Base-by-base conservation (phyloP, 2,888 invertebrate genomes). In the Cephus sareptanus region DNA sequence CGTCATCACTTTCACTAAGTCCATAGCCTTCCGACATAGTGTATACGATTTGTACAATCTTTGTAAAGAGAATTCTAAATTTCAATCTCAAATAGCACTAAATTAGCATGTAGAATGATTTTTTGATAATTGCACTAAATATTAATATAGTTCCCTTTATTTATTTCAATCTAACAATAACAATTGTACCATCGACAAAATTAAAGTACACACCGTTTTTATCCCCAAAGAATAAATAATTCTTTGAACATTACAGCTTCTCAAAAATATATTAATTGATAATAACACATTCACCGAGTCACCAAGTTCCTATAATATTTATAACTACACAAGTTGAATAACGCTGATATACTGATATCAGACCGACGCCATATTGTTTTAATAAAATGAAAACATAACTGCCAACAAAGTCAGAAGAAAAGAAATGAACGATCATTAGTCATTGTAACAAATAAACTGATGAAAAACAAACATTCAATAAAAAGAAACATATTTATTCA, bases 1-100 rank as follows among this genome's bases (percentile, higher is more conserved):
- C 84, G 71, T 88, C 85, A 11, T 88, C 88, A 74, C 85, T 85
- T 71, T 87, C 87, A 79, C 84, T 84, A 35, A 77, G 75, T 34
- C 31, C 12, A 71, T 13, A 71, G 71, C 31, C 15, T 33, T 71
- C 71, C 33, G 71, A 31, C 71, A 71, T 71, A 9, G 15, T 71
- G 31, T 31, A 71, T 34, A 71, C 23, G 9, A 56, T 23, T 23
- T 56, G 56, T 56, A 56, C 56, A 56, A 56, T 56, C 23, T 56
- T 56, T 56, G 9, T 56, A 56, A 56, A 56, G 2, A 56, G 2
- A 56, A 56, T 56, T 56, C 1, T 56, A 9, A 23, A 56, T 56
- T 56, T 56, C 9, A 56, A 56, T 56, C 9, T 2, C 6, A 2
- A 56, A 56, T 56, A 56, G 9, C 15, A 23, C 23, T 56, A 56